Conservation (phyloP, 2,888 invertebrate genomes). For the Caenorhabditis japonica region DNA sequence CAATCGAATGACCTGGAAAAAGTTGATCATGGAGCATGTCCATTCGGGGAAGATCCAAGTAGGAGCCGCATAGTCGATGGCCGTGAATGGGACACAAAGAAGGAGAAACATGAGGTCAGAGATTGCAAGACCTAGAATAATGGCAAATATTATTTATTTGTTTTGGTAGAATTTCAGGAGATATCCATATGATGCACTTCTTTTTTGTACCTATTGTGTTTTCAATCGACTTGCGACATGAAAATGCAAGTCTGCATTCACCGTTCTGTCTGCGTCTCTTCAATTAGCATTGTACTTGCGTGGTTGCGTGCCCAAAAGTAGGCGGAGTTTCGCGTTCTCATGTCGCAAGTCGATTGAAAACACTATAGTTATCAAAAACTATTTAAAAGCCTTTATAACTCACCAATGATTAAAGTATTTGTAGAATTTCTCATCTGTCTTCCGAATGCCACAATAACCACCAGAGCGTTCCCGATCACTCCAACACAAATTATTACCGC, state of each 20-base stretch:
- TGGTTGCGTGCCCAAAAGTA: too few relatives aligned
- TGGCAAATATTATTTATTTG: too few relatives aligned
- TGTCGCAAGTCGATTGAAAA: too few relatives aligned
- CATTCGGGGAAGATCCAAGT: constrained; percentile 91
- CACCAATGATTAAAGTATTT: constrained; percentile 87
- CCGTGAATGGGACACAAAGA: constrained; percentile 94
- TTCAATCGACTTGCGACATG: too few relatives aligned
- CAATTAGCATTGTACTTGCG: too few relatives aligned
- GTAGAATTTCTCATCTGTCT: constrained; percentile 93
- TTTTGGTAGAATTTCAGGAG: too few relatives aligned
- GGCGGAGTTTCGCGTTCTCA: too few relatives aligned
- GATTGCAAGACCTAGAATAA: constrained; percentile 69
- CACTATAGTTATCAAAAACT: too few relatives aligned
- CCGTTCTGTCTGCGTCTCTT: too few relatives aligned
- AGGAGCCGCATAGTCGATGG: constrained; percentile 88
- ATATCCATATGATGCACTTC: too few relatives aligned
- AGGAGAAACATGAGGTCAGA: constrained; percentile 90
- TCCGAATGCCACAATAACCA: constrained; percentile 90
- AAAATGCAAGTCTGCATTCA: too few relatives aligned
- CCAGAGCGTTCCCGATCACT: constrained; percentile 89
- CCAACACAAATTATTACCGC: constrained; percentile 89
- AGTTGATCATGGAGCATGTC: constrained; percentile 92
- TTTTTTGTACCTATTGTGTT: too few relatives aligned
- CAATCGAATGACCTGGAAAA: constrained; percentile 80
- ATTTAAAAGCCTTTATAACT: not conserved